Conservation (phyloP, 2,888 invertebrate genomes). For the Tipula vernalis region DNA sequence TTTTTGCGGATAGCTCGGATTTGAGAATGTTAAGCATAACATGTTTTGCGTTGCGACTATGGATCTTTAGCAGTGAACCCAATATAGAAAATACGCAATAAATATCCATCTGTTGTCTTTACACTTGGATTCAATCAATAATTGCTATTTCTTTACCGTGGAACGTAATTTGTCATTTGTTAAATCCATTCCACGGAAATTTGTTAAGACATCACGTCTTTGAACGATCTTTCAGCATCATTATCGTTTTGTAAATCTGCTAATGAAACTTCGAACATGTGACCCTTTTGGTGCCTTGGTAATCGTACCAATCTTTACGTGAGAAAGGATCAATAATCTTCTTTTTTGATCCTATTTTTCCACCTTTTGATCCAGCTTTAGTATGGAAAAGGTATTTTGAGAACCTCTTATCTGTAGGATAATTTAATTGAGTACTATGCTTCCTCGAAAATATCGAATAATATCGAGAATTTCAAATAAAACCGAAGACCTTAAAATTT, state of each 20-base stretch:
- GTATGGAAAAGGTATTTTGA: constrained; percentile 39
- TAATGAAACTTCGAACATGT: constrained; percentile 96
- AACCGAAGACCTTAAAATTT: too few relatives aligned
- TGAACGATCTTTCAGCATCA: constrained; percentile 93
- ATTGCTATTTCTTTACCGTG: constrained; percentile 99
- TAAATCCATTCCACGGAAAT: constrained; percentile 99
- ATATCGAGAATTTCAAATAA: too few relatives aligned
- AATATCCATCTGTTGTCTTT: constrained; percentile 94
- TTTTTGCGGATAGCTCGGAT: constrained; percentile 91
- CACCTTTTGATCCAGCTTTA: constrained; percentile 94
- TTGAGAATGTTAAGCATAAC: constrained; percentile 97
- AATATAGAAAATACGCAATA: constrained; percentile 94
- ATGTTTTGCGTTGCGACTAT: constrained; percentile 90
- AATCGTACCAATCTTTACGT: constrained; percentile 99
- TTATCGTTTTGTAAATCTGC: constrained; percentile 95
- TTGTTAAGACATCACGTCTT: constrained; percentile 89
- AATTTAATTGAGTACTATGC: too few relatives aligned
- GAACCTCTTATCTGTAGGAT: too few relatives aligned
- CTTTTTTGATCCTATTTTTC: constrained; percentile 99
- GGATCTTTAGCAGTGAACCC: constrained; percentile 97
- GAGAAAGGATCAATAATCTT: constrained; percentile 99
- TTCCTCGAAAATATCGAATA: too few relatives aligned
- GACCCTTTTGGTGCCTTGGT: constrained; percentile 85
- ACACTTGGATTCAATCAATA: constrained; percentile 96
- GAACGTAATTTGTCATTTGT: constrained; percentile 97